Percentiles rank a stretch among this genome's conserved stretches.
phyloP scores from a whole-genome alignment of 1,140 invertebrate species.

The Yoshiicerus persimilis region DNA sequence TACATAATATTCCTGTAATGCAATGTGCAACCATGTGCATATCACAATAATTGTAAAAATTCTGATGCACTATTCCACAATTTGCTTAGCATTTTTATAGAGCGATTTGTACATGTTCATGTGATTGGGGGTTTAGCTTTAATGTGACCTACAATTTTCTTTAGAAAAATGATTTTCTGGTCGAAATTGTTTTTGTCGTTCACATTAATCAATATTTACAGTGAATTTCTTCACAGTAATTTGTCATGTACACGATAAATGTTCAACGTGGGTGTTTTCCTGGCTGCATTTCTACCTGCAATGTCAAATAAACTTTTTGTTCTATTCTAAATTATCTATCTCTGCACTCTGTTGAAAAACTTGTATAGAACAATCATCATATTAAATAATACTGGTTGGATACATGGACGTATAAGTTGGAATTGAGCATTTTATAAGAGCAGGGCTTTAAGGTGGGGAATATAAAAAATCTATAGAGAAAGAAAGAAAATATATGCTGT shows the following conservation, averaged over 20 bases:
- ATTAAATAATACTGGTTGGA: not conserved
- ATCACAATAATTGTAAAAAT: not conserved
- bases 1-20: not conserved
- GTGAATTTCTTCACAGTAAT: not conserved
- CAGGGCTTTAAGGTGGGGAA: not conserved
- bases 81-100: not conserved
- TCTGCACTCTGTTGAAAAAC: not conserved
- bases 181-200: not conserved
- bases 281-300: not conserved
- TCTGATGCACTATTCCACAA: not conserved
- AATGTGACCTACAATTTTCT: not conserved
- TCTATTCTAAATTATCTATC: not conserved
- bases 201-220: not conserved
- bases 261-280: not conserved
- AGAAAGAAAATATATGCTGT: no score
- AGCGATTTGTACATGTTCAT: not conserved
- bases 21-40: no score
- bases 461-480: not conserved
- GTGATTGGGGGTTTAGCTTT: not conserved
- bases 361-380: not conserved
- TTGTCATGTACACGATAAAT: slow-evolving; percentile 10
- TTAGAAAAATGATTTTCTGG: not conserved
- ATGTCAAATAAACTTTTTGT: not conserved
- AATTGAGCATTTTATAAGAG: not conserved
- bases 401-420: not conserved